A percentile compares a stretch with the other conserved stretches of the same genome.
phyloP scores from a whole-genome alignment of 2,888 invertebrate species.

The Rhamnusium bicolor region DNA sequence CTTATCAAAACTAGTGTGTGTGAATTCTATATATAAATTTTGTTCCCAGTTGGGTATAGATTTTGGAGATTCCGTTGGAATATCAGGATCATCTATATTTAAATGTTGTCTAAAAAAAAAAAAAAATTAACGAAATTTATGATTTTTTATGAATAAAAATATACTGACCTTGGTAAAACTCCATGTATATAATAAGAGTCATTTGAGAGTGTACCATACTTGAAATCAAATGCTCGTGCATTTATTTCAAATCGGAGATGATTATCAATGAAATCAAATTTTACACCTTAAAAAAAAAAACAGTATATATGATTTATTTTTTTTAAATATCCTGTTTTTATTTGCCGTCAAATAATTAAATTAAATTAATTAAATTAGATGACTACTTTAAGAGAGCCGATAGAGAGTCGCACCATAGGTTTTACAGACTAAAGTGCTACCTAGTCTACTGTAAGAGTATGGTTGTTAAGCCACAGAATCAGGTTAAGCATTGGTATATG shows the following conservation, averaged over 20 bases:
- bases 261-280: constrained; percentile 82
- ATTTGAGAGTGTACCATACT: constrained; percentile 77
- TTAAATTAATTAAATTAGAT: no score
- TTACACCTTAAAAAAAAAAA: constrained; percentile 72
- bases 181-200: constrained; percentile 35
- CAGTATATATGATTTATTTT: background rate
- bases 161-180: constrained; percentile 37
- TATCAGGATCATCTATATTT: constrained; percentile 75
- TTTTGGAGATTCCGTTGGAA: constrained; percentile 75
- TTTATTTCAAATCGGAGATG: constrained; percentile 88
- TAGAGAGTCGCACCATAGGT: no score
- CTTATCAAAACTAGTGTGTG: constrained; percentile 78
- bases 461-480: no score
- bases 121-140: no score
- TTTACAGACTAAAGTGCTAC: no score
- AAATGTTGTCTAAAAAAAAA: constrained; percentile 73
- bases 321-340: no score
- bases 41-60: constrained; percentile 54
- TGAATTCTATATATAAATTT: constrained; percentile 71
- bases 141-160: no score
- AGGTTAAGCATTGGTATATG: no score
- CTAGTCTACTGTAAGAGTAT: no score
- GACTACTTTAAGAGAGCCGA: no score
- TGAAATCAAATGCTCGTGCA: constrained; percentile 84
- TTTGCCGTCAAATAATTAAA: no score